phyloP scores from a whole-genome alignment of 1,140 invertebrate genomes.

The Wiebesia pumilae region DNA sequence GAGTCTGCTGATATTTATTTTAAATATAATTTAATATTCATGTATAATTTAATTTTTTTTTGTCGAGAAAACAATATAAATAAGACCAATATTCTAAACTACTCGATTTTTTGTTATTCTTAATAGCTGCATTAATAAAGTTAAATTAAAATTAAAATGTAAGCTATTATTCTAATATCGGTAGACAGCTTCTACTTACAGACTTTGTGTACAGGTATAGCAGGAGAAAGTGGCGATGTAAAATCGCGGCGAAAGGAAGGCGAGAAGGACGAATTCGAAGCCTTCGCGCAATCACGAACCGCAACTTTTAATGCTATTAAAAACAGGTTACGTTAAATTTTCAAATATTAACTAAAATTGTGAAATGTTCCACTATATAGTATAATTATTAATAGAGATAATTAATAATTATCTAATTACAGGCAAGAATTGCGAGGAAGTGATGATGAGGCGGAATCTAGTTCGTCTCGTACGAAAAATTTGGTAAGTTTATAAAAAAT shows the following conservation, averaged over 20 bases:
- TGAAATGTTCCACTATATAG: no score
- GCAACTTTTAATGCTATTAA: conserved; percentile 83
- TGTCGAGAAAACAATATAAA: no score
- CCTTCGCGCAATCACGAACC: conserved; percentile 92
- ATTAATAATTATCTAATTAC: conserved; percentile 28
- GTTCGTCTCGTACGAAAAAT: conserved; percentile 33
- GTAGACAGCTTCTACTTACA: no score
- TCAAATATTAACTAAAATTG: neutral
- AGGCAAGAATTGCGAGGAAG: conserved; percentile 44
- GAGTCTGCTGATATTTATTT: no score
- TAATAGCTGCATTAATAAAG: no score
- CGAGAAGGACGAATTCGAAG: conserved; percentile 88
- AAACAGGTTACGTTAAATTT: conserved; percentile 75
- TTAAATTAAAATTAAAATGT: no score
- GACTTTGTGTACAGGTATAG: neutral
- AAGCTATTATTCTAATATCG: no score
- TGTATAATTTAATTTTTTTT: no score
- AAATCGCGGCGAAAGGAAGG: conserved; percentile 64
- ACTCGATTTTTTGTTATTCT: no score
- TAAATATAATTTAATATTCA: no score
- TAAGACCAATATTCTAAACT: no score
- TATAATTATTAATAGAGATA: neutral
- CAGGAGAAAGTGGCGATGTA: conserved; percentile 51
- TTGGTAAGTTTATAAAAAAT: conserved; percentile 12
- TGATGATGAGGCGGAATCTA: conserved; percentile 27